These are phyloP conservation scores for Istiophorus platypterus DNA, from an alignment of 2,113 vertebrate genomes.

Conservation along the genomic window DNA sequence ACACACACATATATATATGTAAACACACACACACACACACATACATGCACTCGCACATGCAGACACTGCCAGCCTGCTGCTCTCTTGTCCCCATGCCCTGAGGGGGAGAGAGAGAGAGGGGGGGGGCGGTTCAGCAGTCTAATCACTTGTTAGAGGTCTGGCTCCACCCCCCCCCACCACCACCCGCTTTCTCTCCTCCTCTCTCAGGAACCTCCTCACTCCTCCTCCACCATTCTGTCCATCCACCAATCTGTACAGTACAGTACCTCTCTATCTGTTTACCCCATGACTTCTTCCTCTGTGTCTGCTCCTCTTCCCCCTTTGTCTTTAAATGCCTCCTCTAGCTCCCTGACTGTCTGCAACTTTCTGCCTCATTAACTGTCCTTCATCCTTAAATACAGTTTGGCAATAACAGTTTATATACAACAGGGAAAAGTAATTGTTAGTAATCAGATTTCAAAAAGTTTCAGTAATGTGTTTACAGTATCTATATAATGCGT, in stretches of 20 bases:
- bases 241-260: conserved; percentile 46
- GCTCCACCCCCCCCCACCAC: conserved; percentile 68
- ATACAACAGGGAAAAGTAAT: not conserved
- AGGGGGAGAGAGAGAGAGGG: conserved; percentile 67
- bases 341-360: not conserved
- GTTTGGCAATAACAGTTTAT: not conserved
- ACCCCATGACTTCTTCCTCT: conserved; percentile 22
- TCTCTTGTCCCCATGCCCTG: conserved; percentile 82
- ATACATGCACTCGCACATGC: conserved; percentile 48
- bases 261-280: conserved; percentile 12
- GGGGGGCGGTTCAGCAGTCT: conserved; percentile 68
- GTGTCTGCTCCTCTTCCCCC: conserved; percentile 14
- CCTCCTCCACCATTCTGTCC: conserved; percentile 62
- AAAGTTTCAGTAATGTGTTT: not conserved
- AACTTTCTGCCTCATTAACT: not conserved
- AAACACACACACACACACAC: conserved; percentile 39
- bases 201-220: conserved; percentile 55
- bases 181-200: conserved; percentile 63
- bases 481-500: no score
- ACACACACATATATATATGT: conserved; percentile 8
- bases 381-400: not conserved
- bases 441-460: not conserved
- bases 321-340: conserved; percentile 8
- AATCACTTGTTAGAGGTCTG: conserved; percentile 87
- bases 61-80: conserved; percentile 77